Conservation (phyloP, 2,797 vertebrate genomes). For the Epinephelus malabaricus region DNA sequence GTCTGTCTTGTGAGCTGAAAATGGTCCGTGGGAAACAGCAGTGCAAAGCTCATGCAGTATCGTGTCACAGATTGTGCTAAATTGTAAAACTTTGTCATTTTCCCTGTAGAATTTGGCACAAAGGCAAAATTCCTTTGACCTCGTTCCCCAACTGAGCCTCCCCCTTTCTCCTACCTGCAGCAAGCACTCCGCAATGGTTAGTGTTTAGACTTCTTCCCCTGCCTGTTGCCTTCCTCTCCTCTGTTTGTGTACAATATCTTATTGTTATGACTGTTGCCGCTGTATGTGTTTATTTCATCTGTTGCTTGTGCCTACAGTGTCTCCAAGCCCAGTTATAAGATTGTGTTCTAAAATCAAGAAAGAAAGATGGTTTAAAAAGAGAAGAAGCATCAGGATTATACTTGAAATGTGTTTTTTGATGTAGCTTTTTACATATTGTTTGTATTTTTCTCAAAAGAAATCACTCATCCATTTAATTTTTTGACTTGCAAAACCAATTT, state of each 20-base stretch:
- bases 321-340: conserved; percentile 7
- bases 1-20: conserved; percentile 32
- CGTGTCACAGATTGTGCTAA: conserved; percentile 26
- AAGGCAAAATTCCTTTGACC: conserved; percentile 87
- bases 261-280: conserved; percentile 35
- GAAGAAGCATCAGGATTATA: not conserved
- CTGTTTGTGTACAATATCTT: conserved; percentile 45
- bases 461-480: not conserved
- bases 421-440: not conserved
- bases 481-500: conserved; percentile 26
- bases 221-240: conserved; percentile 52
- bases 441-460: conserved; percentile 17
- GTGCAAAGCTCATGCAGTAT: conserved; percentile 15
- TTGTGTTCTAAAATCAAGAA: conserved; percentile 9
- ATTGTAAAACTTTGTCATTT: conserved; percentile 52
- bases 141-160: conserved; percentile 83
- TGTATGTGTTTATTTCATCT: conserved; percentile 37
- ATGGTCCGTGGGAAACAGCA: conserved; percentile 21
- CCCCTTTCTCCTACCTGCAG: conserved; percentile 86
- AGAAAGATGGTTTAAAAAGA: not conserved
- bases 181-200: conserved; percentile 89
- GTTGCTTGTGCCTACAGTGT: conserved; percentile 13
- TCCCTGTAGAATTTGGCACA: conserved; percentile 85
- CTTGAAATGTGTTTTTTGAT: not conserved
- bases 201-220: conserved; percentile 73